Base-by-base conservation (phyloP, 1,140 invertebrate species). In the Brachionus plicatilis region DNA sequence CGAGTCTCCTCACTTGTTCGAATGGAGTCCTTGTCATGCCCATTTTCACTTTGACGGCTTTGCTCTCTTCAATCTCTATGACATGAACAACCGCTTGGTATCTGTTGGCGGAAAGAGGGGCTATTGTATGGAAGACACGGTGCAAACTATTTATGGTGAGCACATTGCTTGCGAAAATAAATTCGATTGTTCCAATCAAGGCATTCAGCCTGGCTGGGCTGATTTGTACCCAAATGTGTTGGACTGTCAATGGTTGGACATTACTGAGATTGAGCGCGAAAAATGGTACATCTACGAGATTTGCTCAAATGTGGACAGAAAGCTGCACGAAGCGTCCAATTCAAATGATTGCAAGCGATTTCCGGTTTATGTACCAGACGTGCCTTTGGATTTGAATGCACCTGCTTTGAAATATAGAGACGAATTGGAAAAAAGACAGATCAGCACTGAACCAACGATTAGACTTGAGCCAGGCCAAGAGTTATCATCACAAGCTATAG, bases 231-330 rank as follows among this genome's bases (percentile, higher is more conserved):
- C 29, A n/a, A 72, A 72, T 37, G 68, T 37, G 9, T 45, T 72
- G n/a, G 68, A 72, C 29, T 72, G 68, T 72, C 68, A 72, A 20
- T 72, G 68, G 68, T 41, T 72, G n/a, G 68, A 72, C 33, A 72
- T 72, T 41, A 72, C 68, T n/a, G 68, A 72, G 4, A 41, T 72
- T n/a, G 29, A 33, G 12, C 37, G 17, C 8, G 68, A 72, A 72
- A 72, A 72, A 20, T 72, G 68, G 68, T 72, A 72, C 37, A 72
- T 72, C 41, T 72, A 72, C 41, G 68, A 72, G 20, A 41, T 72
- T n/a, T 72, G 68, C n/a, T 37, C 68, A 20, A 72, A 72, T 41
- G 33, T 41, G 6, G 29, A 72, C 11, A 72, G 68, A 72, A 72
- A 72, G 41, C n/a, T 72, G 41, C 29, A 37, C 3, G 68, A 72